phyloP scores from a whole-genome alignment of 1,140 invertebrate genomes.

The Thaumetopoea pityocampa region DNA sequence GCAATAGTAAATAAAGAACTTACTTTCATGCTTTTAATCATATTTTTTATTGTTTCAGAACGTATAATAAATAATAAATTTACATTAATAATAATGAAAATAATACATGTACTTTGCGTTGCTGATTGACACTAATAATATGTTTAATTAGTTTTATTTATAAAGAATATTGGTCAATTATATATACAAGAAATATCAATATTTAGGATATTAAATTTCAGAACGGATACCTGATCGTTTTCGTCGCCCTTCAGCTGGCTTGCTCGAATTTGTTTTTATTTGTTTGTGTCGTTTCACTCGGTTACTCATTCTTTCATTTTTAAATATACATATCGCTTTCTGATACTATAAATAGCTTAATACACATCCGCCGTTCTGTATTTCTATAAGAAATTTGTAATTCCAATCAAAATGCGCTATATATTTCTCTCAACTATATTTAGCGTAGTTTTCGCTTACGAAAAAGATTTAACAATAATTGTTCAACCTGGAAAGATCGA shows the following conservation, averaged over 20 bases:
- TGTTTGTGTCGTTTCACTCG: conserved; percentile 17
- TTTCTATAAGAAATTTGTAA: conserved; percentile 2
- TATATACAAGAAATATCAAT: conserved; percentile 4
- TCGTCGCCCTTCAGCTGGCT: conserved; percentile 1
- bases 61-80: not conserved
- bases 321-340: conserved; percentile 19
- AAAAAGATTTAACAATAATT: conserved; percentile 83
- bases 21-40: conserved; percentile 5
- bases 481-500: conserved; percentile 81
- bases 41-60: conserved; percentile 1
- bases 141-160: not conserved
- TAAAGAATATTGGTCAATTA: not conserved
- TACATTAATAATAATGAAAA: no score
- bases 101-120: no score
- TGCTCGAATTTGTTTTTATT: no score
- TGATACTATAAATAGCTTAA: conserved; percentile 23
- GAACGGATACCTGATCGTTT: conserved; percentile 12
- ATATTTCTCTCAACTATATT: conserved; percentile 47
- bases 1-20: no score
- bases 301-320: no score
- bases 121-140: not conserved
- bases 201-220: conserved; percentile 6
- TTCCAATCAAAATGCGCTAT: conserved; percentile 45
- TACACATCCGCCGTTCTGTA: not conserved
- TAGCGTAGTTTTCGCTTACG: conserved; percentile 61